These are phyloP conservation scores for Tragopan temminckii DNA, from an alignment of 2,797 vertebrate genomes.

Conservation along the genomic window DNA sequence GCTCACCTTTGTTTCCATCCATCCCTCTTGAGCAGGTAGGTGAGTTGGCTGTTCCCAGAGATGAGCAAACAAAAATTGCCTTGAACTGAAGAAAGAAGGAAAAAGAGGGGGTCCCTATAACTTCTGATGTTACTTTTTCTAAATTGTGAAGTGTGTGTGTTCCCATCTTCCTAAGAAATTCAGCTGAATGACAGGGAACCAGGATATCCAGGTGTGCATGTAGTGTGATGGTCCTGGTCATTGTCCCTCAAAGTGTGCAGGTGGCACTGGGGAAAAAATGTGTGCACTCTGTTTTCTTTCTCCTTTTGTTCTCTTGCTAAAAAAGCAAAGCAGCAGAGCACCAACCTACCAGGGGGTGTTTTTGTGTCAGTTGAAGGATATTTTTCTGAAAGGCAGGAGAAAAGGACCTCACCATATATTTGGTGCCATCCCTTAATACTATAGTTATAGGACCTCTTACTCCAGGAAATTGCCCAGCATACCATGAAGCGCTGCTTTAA, in stretches of 20 bases:
- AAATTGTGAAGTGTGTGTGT: background rate
- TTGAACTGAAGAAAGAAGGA: background rate
- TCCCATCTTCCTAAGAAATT: background rate
- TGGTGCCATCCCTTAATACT: background rate
- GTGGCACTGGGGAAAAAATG: background rate
- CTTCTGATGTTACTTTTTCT: background rate
- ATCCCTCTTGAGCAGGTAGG: background rate
- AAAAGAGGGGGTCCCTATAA: background rate
- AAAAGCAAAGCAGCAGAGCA: too few relatives aligned
- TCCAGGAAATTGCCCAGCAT: background rate
- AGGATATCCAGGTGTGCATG: background rate
- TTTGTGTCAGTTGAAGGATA: too few relatives aligned
- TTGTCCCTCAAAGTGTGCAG: background rate
- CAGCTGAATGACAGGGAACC: background rate
- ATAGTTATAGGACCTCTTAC: background rate
- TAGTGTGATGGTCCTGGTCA: background rate
- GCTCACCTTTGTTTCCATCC: background rate
- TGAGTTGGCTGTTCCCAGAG: background rate
- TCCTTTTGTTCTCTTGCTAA: too few relatives aligned
- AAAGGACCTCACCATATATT: background rate
- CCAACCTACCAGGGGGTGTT: too few relatives aligned
- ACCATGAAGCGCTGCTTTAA: background rate
- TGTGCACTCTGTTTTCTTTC: too few relatives aligned
- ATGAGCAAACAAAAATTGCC: background rate
- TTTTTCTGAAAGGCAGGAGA: too few relatives aligned